These are phyloP conservation scores for Malthinus flaveolus DNA, from an alignment of 2,888 invertebrate species.

Conservation along the genomic window DNA sequence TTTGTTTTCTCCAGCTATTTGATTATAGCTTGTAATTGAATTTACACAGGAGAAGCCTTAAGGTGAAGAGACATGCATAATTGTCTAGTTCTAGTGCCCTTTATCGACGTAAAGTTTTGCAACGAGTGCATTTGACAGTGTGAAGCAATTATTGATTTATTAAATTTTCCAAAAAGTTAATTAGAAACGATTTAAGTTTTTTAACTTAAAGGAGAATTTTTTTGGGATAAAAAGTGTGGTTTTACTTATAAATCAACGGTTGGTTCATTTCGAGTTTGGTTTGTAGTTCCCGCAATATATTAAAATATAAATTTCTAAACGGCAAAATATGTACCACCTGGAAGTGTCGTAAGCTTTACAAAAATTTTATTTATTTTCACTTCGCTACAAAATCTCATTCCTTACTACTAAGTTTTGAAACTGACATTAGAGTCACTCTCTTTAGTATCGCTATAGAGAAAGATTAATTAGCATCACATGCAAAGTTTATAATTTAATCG, in stretches of 20 bases:
- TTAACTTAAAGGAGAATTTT: constrained; percentile 22
- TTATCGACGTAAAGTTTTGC: constrained; percentile 15
- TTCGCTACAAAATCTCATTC: neutral
- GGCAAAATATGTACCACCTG: constrained; percentile 22
- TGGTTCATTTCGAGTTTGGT: constrained; percentile 10
- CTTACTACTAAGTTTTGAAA: constrained; percentile 1
- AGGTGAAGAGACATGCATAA: constrained; percentile 6
- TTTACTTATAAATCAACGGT: constrained; percentile 5
- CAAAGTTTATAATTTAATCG: too few species aligned
- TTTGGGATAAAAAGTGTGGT: neutral
- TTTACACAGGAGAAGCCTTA: constrained; percentile 4
- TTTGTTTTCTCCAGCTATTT: constrained; percentile 14
- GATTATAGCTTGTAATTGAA: constrained; percentile 21
- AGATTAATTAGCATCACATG: constrained; percentile 3
- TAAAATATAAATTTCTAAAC: constrained; percentile 28
- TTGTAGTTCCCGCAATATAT: constrained; percentile 18
- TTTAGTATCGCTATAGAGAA: neutral
- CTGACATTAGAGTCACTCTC: neutral
- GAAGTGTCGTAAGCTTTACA: constrained; percentile 12
- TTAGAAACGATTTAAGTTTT: constrained; percentile 15
- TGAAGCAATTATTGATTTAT: constrained; percentile 26
- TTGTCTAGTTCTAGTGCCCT: constrained; percentile 21
- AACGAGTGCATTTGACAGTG: constrained; percentile 22
- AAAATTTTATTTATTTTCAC: constrained; percentile 21
- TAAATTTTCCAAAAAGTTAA: constrained; percentile 12